phyloP scores from a whole-genome alignment of 23 tunicate species.

The Clavelina lepadiformis region DNA sequence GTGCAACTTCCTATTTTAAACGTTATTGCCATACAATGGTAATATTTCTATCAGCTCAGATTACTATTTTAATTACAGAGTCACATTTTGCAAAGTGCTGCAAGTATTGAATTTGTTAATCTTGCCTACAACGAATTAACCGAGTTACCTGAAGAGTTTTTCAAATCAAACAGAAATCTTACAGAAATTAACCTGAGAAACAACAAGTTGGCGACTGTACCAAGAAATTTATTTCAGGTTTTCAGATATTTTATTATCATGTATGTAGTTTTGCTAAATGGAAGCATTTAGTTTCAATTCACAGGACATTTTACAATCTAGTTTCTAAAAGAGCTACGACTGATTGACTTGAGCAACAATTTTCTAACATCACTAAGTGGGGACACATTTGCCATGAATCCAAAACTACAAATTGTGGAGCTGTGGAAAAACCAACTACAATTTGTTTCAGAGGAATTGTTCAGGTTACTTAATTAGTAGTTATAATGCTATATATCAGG shows the following conservation, averaged over 20 bases:
- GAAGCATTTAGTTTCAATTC: no score
- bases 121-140: constrained; percentile 36
- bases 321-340: background rate
- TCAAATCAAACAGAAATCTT: constrained; percentile 28
- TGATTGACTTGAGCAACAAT: constrained; percentile 74
- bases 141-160: constrained; percentile 19
- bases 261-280: no score
- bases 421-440: constrained; percentile 58
- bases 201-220: constrained; percentile 39
- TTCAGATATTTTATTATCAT: no score
- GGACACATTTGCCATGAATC: constrained; percentile 4
- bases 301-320: constrained; percentile 7
- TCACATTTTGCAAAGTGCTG: constrained; percentile 9
- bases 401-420: constrained; percentile 16
- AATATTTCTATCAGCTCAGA: background rate
- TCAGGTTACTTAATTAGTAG: constrained; percentile 25
- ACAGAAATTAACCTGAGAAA: constrained; percentile 37
- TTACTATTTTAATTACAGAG: constrained; percentile 44
- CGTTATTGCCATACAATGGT: no score
- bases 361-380: constrained; percentile 12
- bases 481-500: no score
- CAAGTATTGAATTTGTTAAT: constrained; percentile 18
- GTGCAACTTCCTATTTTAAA: no score
- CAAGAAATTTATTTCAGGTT: constrained; percentile 35
- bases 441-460: constrained; percentile 60